Evolutionary conservation across 2,797 vertebrate species (phyloP), one percentile per base, ranked within the genome.

Genomic region (Propithecus deckenii): DNA sequence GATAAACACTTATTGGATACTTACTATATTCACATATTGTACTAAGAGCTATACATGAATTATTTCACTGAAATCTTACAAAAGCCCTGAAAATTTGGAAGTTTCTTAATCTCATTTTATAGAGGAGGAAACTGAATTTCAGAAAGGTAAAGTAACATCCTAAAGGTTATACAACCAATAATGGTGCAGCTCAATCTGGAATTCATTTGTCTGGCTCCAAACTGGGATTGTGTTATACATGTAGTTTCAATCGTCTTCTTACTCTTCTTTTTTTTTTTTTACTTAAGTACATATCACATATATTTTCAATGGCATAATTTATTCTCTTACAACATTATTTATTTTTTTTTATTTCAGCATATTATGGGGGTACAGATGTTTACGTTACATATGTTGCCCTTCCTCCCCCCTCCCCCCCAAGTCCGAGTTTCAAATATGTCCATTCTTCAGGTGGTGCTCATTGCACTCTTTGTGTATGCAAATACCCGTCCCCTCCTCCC

Each of bases 51-150:
- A 88, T 32, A 43, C 5, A 18, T 61, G 41, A 71, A 57, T 76
- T 48, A 50, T 28, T 52, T 87, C 63, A 57, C 5, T 63, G 71
- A 87, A 41, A 28, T 52, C 74, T 93, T 83, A 65, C 4, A 85
- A 80, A 69, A 50, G n/a, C 38, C 59, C 43, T 88, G 43, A 5
- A 76, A 15, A 71, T 71, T 57, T 50, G 25, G 12, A 76, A 74
- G 22, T 85, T 93, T 61, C 28, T 83, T 55, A 83, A 41, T 38
- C 3, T 12, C 1, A 79, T 63, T 87, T 87, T 95, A 38, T 67
- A 87, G 23, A 72, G 59, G 15, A 90, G 35, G 32, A 93, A 91
- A 85, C 41, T 61, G 28, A 86, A 79, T 93, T 95, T 91, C 20
- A 46, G 41, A 74, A 90, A 93, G 15, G 1, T 96, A 79, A 96